Percentiles rank a stretch among this genome's conserved stretches.
Conservation (phyloP, 2,888 invertebrate species). For the Caenorhabditis parvicauda region DNA sequence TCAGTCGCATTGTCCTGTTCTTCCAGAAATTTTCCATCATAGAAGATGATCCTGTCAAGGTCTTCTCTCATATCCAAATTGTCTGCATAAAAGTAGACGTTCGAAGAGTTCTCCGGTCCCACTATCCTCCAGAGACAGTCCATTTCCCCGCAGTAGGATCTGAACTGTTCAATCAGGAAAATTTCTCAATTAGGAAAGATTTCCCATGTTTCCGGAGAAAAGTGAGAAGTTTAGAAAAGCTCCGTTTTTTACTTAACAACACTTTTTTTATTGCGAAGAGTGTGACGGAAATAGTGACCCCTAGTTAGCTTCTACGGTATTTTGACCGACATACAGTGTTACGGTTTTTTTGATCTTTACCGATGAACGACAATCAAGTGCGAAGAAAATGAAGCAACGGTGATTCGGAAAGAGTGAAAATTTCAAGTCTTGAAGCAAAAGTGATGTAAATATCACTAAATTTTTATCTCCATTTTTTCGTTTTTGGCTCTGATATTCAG, state of each 20-base stretch:
- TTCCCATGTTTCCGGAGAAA: too few relatives aligned
- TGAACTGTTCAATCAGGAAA: slow-evolving; percentile 5
- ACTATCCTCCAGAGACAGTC: slow-evolving; percentile 35
- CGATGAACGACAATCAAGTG: too few relatives aligned
- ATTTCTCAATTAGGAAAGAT: not conserved
- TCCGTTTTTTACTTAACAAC: too few relatives aligned
- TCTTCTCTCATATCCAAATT: slow-evolving; percentile 33
- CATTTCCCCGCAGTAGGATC: slow-evolving; percentile 24
- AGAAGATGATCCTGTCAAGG: slow-evolving; percentile 24
- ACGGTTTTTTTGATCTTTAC: too few relatives aligned
- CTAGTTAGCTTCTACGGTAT: too few relatives aligned
- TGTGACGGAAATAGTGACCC: too few relatives aligned
- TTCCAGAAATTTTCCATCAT: slow-evolving; percentile 15
- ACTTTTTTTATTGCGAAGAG: too few relatives aligned
- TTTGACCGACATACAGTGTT: too few relatives aligned
- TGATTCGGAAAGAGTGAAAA: not conserved
- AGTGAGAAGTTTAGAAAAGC: too few relatives aligned
- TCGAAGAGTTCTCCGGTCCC: slow-evolving; percentile 21
- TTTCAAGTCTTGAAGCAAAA: not conserved
- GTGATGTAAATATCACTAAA: not conserved
- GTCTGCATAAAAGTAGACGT: slow-evolving; percentile 30
- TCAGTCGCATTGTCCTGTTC: slow-evolving; percentile 9
- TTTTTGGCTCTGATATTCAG: not conserved
- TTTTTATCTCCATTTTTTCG: not conserved
- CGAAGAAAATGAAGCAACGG: not conserved